Evolutionary conservation across 2,888 invertebrate species (phyloP).

Genomic region (Synanthedon formicaeformis): DNA sequence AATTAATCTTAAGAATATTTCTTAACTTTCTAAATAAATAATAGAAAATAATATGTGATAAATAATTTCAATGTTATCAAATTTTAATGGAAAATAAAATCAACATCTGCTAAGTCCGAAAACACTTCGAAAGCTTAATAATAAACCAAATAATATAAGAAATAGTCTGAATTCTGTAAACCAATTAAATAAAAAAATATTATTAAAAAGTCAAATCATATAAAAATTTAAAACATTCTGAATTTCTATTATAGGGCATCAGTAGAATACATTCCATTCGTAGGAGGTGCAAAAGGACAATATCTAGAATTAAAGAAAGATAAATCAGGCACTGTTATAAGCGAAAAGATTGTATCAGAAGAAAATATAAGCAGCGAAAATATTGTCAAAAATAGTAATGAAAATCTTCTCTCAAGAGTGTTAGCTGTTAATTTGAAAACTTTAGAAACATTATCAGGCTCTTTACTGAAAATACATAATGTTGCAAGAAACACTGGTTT

Average conservation of each 20-base stretch:
- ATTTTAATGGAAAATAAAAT: no score
- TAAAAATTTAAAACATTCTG: no score
- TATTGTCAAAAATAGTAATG: slow-evolving; percentile 45
- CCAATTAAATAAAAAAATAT: no score
- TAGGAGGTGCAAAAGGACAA: slow-evolving; percentile 80
- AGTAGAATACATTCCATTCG: slow-evolving; percentile 71
- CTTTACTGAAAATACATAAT: slow-evolving; percentile 72
- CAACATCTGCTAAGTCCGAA: no score
- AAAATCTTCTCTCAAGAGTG: slow-evolving; percentile 47
- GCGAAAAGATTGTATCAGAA: slow-evolving; percentile 59
- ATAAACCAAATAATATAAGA: no score
- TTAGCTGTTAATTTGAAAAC: slow-evolving; percentile 69
- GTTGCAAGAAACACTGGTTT: slow-evolving; percentile 70
- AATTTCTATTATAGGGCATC: slow-evolving; percentile 24
- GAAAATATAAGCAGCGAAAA: slow-evolving; percentile 53
- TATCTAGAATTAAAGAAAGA: slow-evolving; percentile 72
- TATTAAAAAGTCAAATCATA: no score
- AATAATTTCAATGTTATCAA: no score
- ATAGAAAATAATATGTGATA: no score
- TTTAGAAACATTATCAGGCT: slow-evolving; percentile 69
- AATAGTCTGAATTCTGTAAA: no score
- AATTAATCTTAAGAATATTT: no score
- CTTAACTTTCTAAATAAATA: no score
- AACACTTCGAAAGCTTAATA: no score
- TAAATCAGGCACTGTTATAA: slow-evolving; percentile 57